phyloP scores from a whole-genome alignment of 2,888 invertebrate genomes.

The Tortricodes alternella region DNA sequence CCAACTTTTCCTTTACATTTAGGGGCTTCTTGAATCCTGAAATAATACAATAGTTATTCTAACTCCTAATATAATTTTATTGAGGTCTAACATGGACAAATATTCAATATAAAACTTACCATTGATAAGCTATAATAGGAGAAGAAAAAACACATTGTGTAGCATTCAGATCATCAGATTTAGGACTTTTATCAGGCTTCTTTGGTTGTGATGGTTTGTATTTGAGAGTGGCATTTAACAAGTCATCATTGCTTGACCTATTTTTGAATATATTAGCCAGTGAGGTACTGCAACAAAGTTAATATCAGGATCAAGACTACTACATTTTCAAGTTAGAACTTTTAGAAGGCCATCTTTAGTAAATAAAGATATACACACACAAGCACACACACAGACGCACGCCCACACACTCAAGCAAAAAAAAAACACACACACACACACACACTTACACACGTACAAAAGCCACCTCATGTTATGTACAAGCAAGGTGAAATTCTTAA shows the following conservation, averaged over 20 bases:
- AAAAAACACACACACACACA: too few relatives aligned
- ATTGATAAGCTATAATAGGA: slow-evolving; percentile 65
- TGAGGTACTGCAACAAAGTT: slow-evolving; percentile 57
- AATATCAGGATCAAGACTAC: slow-evolving; percentile 8
- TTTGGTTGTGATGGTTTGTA: slow-evolving; percentile 62
- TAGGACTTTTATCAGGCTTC: slow-evolving; percentile 34
- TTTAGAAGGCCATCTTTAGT: too few relatives aligned
- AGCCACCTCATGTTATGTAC: too few relatives aligned
- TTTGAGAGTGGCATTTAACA: slow-evolving; percentile 34
- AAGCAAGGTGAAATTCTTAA: too few relatives aligned
- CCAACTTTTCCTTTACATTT: slow-evolving; percentile 50
- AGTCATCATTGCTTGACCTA: slow-evolving; percentile 43
- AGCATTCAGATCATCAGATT: slow-evolving; percentile 49
- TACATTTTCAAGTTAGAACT: too few relatives aligned
- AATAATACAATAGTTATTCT: background rate
- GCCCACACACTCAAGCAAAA: too few relatives aligned
- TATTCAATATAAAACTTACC: slow-evolving; percentile 49
- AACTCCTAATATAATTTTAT: background rate
- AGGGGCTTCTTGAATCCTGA: slow-evolving; percentile 12
- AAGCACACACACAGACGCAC: too few relatives aligned
- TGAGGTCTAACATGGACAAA: background rate
- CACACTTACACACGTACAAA: too few relatives aligned
- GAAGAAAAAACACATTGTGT: slow-evolving; percentile 64
- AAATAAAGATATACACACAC: too few relatives aligned
- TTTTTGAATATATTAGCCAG: slow-evolving; percentile 69